These are phyloP conservation scores for Stratiomys singularior DNA, from an alignment of 2,888 invertebrate species.

Conservation along the genomic window DNA sequence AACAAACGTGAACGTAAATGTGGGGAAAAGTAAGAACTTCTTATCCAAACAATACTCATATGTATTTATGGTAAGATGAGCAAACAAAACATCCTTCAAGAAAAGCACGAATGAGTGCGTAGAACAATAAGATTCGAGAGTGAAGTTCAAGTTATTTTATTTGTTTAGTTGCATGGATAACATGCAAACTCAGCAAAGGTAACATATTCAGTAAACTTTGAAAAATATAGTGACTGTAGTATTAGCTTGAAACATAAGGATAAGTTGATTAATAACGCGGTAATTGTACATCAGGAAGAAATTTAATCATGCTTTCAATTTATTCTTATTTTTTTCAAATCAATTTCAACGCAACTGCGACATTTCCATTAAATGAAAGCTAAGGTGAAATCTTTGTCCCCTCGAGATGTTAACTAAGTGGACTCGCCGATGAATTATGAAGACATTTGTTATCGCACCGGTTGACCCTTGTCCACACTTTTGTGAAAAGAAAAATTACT, in stretches of 20 bases:
- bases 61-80: conserved; percentile 1
- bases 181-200: too few species aligned
- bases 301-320: too few species aligned
- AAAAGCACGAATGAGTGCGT: background rate
- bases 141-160: background rate
- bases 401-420: background rate
- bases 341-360: background rate
- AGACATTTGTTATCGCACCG: conserved; percentile 41
- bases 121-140: background rate
- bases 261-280: too few species aligned
- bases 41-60: background rate
- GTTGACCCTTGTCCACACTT: conserved; percentile 33
- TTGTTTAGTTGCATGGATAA: background rate
- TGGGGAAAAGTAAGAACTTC: background rate
- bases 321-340: too few species aligned
- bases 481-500: conserved; percentile 27
- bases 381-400: background rate
- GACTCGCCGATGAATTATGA: conserved; percentile 1
- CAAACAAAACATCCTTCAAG: background rate
- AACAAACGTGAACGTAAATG: background rate
- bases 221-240: too few species aligned
- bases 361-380: background rate
- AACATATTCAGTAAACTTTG: too few species aligned
- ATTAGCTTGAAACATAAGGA: background rate
- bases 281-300: too few species aligned